Base-by-base conservation (phyloP, 1,140 invertebrate species). In the Wasmannia auropunctata region DNA sequence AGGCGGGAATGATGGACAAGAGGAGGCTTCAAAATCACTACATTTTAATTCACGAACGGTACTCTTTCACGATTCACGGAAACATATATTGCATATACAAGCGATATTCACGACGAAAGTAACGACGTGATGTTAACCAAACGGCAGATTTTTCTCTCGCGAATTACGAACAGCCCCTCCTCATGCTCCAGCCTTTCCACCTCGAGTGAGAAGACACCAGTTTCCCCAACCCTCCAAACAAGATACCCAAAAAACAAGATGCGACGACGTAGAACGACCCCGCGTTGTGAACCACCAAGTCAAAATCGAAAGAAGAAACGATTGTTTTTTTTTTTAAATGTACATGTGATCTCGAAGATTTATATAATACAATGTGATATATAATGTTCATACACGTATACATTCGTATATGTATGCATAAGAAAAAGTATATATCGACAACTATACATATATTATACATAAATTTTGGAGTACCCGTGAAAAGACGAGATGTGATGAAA, bases 151-250 rank as follows among this genome's bases (percentile, higher is more conserved):
- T 5, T 56, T 54, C 11, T 81, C 19, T 70, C 37, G 31, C 16
- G 6, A 56, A 56, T 72, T 54, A 70, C 34, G 5, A 2, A 37
- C 54, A 60, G 37, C 56, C 86, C 34, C 74, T 79, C 56, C 58
- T 34, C 84, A 56, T 56, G 46, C 16, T 22, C 65, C 77, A 63
- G 19, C 37, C 28, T 83, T 83, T 19, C 40, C n/a, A 28, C 67
- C 56, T 40, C 51, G 22, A 43, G 54, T 88, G 56, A 91, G 34
- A 80, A 70, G 60, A 88, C 86, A 83, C 88, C 86, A 90, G 56
- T 87, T 89, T 79, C 88, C n/a, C n/a, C 88, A 90, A 89, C 88
- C 88, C 74, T 87, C 54, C 79, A 91, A 86, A 88, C 75, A 88
- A 90, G 40, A 76, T 77, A 65, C 62, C 79, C 89, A 86, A 81